Evolutionary conservation across 2,888 invertebrate genomes (phyloP).

Genomic region (Vandiemenella viatica): DNA sequence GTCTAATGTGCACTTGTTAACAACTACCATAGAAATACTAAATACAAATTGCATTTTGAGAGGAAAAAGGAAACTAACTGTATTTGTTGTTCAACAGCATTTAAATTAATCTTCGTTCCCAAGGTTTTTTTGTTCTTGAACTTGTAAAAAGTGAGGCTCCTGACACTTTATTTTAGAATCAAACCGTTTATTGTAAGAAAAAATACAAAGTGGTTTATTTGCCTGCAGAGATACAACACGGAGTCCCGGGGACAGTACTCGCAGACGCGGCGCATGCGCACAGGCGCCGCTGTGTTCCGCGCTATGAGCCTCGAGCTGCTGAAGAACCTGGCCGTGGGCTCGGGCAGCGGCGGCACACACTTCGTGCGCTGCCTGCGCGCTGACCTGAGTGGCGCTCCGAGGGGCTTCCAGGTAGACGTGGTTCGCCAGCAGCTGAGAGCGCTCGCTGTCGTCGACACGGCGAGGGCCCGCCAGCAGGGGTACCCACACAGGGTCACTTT

Average conservation of each 20-base stretch:
- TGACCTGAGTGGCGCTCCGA: constrained; percentile 54
- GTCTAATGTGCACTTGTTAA: too few species aligned
- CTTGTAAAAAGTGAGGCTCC: too few species aligned
- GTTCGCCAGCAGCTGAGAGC: constrained; percentile 71
- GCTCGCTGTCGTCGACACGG: constrained; percentile 69
- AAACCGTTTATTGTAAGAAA: too few species aligned
- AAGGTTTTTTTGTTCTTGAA: too few species aligned
- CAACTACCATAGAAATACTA: too few species aligned
- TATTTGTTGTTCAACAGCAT: too few species aligned
- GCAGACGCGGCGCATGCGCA: constrained; percentile 75
- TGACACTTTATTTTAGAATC: too few species aligned
- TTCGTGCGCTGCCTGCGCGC: constrained; percentile 83
- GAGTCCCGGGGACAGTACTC: constrained; percentile 61
- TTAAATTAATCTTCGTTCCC: too few species aligned
- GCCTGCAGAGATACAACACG: constrained; percentile 49
- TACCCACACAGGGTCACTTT: constrained; percentile 74
- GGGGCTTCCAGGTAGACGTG: constrained; percentile 48
- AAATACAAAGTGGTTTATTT: neutral
- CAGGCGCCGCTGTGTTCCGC: constrained; percentile 68
- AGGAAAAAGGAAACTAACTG: too few species aligned
- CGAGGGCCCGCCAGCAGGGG: constrained; percentile 68
- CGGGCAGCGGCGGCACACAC: constrained; percentile 56
- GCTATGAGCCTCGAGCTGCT: constrained; percentile 72
- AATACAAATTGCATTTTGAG: too few species aligned
- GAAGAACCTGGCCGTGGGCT: constrained; percentile 60